A percentile compares a stretch with the other conserved stretches of the same genome.
phyloP scores from a whole-genome alignment of 2,888 invertebrate species.

The Anoncus sp. region DNA sequence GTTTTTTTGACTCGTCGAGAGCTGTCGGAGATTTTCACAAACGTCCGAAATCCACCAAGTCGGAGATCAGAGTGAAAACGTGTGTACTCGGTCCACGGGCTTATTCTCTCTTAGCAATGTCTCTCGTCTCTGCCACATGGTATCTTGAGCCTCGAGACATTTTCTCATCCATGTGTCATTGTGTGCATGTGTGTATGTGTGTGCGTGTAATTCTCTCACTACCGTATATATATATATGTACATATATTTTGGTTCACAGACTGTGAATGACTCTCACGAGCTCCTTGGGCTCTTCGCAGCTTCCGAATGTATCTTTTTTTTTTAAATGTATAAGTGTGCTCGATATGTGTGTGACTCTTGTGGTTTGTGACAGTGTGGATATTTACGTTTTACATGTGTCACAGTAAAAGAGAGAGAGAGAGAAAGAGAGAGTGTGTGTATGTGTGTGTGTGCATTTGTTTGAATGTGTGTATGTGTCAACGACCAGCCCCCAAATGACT shows the following conservation, averaged over 20 bases:
- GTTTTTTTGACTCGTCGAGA: neutral
- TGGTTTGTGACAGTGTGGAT: conserved; percentile 61
- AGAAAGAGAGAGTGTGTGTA: conserved; percentile 36
- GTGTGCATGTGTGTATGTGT: conserved; percentile 24
- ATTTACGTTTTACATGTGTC: conserved; percentile 74
- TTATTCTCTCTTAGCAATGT: conserved; percentile 69
- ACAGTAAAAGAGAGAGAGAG: conserved; percentile 28
- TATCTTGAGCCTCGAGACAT: conserved; percentile 49
- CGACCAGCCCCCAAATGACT: conserved; percentile 76
- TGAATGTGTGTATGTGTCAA: too few species aligned
- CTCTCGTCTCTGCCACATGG: conserved; percentile 71
- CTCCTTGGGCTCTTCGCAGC: conserved; percentile 23
- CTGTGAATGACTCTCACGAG: conserved; percentile 56
- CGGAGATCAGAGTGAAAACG: conserved; percentile 78
- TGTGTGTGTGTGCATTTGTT: too few species aligned
- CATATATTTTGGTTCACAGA: conserved; percentile 31
- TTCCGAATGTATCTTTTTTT: conserved; percentile 42
- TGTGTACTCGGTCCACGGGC: conserved; percentile 58
- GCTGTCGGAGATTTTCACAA: conserved; percentile 50
- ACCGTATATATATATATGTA: neutral
- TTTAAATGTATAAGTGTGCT: conserved; percentile 32
- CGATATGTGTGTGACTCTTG: conserved; percentile 31
- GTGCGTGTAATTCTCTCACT: conserved; percentile 38
- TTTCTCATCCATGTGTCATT: conserved; percentile 32
- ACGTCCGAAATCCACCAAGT: conserved; percentile 75